Evolutionary conservation across 1,140 invertebrate species (phyloP).

Genomic region (Zophobas atratus): DNA sequence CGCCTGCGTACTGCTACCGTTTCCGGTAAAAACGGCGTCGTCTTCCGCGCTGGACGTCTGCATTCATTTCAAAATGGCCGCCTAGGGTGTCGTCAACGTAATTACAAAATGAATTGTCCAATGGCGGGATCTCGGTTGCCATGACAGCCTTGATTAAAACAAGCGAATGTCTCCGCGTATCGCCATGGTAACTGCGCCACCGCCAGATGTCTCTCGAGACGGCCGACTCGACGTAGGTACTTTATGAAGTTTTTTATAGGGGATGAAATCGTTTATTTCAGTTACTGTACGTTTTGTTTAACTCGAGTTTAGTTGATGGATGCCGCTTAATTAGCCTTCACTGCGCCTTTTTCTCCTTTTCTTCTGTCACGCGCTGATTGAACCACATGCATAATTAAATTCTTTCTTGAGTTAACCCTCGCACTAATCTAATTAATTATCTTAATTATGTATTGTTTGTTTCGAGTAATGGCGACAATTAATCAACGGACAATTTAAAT

Average conservation of each 20-base stretch:
- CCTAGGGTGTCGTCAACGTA: constrained; percentile 69
- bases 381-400: constrained; percentile 46
- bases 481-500: constrained; percentile 39
- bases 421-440: constrained; percentile 39
- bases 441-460: constrained; percentile 36
- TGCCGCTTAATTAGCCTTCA: constrained; percentile 54
- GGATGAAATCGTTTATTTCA: constrained; percentile 62
- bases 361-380: constrained; percentile 44
- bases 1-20: constrained; percentile 53
- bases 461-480: constrained; percentile 41
- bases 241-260: constrained; percentile 59
- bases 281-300: constrained; percentile 58
- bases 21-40: constrained; percentile 54
- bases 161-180: constrained; percentile 67
- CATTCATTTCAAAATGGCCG: constrained; percentile 69
- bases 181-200: constrained; percentile 62
- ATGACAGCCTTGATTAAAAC: constrained; percentile 70
- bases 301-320: constrained; percentile 55
- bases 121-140: constrained; percentile 69
- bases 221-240: constrained; percentile 32
- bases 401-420: constrained; percentile 1
- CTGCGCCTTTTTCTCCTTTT: constrained; percentile 41
- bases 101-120: constrained; percentile 70
- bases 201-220: constrained; percentile 46
- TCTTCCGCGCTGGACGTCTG: constrained; percentile 62